These are phyloP conservation scores for Apodemia mormo DNA, from an alignment of 2,888 invertebrate species.

Conservation along the genomic window DNA sequence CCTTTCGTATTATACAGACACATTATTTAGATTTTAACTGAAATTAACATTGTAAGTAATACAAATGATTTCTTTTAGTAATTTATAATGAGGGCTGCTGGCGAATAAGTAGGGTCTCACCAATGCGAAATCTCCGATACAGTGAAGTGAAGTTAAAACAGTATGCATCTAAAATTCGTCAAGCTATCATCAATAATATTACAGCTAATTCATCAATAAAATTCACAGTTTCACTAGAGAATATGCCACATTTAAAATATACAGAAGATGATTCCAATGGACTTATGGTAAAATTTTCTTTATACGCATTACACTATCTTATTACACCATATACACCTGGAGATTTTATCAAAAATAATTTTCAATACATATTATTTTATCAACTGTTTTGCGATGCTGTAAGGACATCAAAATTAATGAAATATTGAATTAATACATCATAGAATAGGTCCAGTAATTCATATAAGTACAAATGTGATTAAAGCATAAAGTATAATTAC, in stretches of 20 bases:
- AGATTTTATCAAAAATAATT: no score
- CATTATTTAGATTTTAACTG: neutral
- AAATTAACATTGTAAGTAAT: neutral
- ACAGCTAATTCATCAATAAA: slow-evolving; percentile 49
- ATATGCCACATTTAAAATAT: slow-evolving; percentile 59
- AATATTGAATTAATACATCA: no score
- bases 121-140: slow-evolving; percentile 61
- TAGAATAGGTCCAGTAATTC: no score
- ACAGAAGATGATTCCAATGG: slow-evolving; percentile 64
- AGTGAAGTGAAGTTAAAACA: slow-evolving; percentile 62
- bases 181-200: slow-evolving; percentile 55
- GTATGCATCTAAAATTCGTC: slow-evolving; percentile 67
- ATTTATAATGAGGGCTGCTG: slow-evolving; percentile 69
- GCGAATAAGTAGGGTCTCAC: slow-evolving; percentile 65
- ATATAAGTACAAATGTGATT: no score
- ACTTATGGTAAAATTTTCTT: slow-evolving; percentile 51
- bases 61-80: slow-evolving; percentile 45
- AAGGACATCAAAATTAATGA: no score
- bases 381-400: no score
- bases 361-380: no score
- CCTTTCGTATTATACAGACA: no score
- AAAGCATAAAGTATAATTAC: no score
- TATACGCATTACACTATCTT: no score
- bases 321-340: no score
- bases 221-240: slow-evolving; percentile 58